Base-by-base conservation (phyloP, 2,888 invertebrate species). In the Dione juno region DNA sequence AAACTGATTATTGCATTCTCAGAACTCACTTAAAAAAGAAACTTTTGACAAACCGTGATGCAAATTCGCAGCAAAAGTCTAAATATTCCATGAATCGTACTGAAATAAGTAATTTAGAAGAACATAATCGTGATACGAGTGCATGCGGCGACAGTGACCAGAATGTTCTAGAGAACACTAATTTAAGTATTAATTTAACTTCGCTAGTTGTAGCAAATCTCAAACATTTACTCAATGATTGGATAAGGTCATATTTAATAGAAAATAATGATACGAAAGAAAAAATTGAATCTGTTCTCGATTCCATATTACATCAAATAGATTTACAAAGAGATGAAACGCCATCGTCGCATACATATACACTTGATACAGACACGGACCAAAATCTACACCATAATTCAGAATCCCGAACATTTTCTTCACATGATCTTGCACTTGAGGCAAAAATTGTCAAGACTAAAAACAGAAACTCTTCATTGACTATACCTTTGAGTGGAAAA, bases 1-100 rank as follows among this genome's bases (percentile, higher is more conserved):
- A 90, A 80, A 92, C 92, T 1, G 88, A 88, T 64, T 75, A 86
- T 14, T 92, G 92, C 71, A 80, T 86, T 41, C 76, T 90, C 0
- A 83, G 89, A 73, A 82, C 88, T 59, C 81, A 84, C 74, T 85
- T 77, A 61, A 89, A 79, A 79, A 82, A 68, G 13, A 87, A 84
- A 74, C 82, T 78, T 43, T 80, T 78, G n/a, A 86, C 79, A 8
- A 75, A 76, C 19, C 77, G 76, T 48, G 78, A 77, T 45, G 78
- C 78, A 10, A 80, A 78, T 2, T 79, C 76, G 10, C 41, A 74
- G 10, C 40, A 74, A 10, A 86, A 84, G 72, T 84, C 84, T 1
- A 85, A 78, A 74, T 84, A 80, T 73, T 87, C 87, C 2, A 77
- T 80, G 8, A 71, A 81, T 19, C 69, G 78, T 7, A 82, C 81